Conservation (phyloP, 2,888 invertebrate genomes). For the Apodemia hepburni region DNA sequence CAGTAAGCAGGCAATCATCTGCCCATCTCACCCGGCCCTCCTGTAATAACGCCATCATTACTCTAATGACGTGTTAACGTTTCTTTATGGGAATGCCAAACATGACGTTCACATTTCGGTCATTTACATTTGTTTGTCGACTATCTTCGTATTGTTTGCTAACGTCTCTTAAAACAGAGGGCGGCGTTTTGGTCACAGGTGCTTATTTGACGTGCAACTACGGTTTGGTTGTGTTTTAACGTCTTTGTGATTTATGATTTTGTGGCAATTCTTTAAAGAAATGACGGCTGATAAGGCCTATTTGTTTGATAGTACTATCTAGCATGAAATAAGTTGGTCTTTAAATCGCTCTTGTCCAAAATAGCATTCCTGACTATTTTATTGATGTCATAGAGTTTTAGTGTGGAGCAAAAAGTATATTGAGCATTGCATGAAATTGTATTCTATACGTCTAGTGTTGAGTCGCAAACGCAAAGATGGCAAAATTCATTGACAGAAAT, state of each 20-base stretch:
- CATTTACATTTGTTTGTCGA: constrained; percentile 79
- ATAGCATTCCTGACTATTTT: no score
- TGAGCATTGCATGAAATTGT: no score
- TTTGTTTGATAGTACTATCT: no score
- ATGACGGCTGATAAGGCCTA: no score
- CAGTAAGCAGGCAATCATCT: constrained; percentile 70
- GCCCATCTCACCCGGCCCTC: constrained; percentile 62
- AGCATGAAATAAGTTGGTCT: no score
- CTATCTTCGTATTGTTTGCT: constrained; percentile 73
- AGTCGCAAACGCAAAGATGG: no score
- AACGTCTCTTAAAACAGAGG: constrained; percentile 75
- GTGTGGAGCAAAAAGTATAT: no score
- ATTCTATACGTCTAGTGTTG: no score
- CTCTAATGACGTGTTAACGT: constrained; percentile 80
- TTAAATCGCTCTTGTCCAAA: no score
- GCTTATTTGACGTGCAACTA: constrained; percentile 63
- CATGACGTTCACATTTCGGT: constrained; percentile 79
- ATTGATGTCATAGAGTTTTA: no score
- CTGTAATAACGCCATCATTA: constrained; percentile 78
- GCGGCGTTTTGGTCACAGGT: constrained; percentile 73
- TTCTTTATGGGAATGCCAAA: constrained; percentile 80
- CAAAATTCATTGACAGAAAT: no score
- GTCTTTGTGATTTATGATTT: constrained; percentile 28
- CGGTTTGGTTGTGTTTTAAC: constrained; percentile 56
- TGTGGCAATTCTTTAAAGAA: constrained; percentile 34